These are phyloP conservation scores for Caenorhabditis inopinata DNA, from an alignment of 1,140 invertebrate species.

Conservation along the genomic window DNA sequence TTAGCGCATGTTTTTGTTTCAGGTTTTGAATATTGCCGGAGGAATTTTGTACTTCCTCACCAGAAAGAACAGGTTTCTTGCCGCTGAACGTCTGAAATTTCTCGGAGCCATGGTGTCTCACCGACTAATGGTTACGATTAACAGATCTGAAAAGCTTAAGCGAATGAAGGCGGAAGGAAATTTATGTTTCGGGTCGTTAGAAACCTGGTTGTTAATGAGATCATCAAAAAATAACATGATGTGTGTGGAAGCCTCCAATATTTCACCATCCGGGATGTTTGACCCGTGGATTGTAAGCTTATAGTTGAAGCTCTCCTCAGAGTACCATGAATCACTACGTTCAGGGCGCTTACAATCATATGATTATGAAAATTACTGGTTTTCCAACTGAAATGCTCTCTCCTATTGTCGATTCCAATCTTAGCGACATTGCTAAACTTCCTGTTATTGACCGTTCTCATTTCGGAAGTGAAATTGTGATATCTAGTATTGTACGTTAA, in stretches of 20 bases:
- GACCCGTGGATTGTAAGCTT: conserved; percentile 79
- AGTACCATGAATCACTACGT: conserved; percentile 33
- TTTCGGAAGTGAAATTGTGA: conserved; percentile 78
- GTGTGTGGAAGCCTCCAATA: conserved; percentile 83
- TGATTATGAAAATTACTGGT: conserved; percentile 71
- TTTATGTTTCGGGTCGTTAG: conserved; percentile 83
- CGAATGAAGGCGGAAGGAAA: conserved; percentile 67
- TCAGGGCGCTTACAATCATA: conserved; percentile 51
- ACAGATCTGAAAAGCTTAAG: conserved; percentile 29
- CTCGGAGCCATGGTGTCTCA: conserved; percentile 77
- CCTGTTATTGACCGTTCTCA: conserved; percentile 70
- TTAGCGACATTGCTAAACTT: conserved; percentile 72
- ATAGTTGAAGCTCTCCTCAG: background rate
- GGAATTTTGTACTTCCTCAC: conserved; percentile 76
- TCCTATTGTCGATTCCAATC: conserved; percentile 73
- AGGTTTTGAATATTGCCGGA: conserved; percentile 72
- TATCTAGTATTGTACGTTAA: conserved; percentile 76
- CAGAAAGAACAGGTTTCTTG: conserved; percentile 77
- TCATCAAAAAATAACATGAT: conserved; percentile 74
- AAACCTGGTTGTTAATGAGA: conserved; percentile 87
- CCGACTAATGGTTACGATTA: conserved; percentile 55
- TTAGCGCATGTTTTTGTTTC: background rate
- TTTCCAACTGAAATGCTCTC: conserved; percentile 79
- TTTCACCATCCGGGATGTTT: conserved; percentile 85
- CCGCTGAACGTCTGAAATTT: conserved; percentile 72